Percentiles rank a stretch among this genome's conserved stretches.
Evolutionary conservation across 1,140 invertebrate genomes (phyloP).

Genomic region (Tribolium madens): DNA sequence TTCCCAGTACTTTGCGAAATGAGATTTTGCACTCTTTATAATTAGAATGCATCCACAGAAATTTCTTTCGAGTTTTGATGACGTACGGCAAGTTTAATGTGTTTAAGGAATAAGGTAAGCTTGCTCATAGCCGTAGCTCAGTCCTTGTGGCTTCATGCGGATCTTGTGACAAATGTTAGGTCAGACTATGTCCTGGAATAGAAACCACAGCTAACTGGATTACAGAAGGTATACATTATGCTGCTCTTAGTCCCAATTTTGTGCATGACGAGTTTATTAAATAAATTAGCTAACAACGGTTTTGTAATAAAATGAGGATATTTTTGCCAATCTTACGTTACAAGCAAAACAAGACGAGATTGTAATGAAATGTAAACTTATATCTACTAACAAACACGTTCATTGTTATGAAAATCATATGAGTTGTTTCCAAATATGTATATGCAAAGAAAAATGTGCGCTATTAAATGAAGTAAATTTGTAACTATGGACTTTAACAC

Average conservation of each 20-base stretch:
- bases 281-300: slow-evolving; percentile 50
- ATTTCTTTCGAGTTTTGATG: neutral
- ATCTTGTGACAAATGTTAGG: slow-evolving; percentile 58
- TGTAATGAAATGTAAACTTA: no score
- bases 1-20: no score
- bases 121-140: slow-evolving; percentile 22
- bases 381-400: no score
- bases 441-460: no score
- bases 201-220: slow-evolving; percentile 56
- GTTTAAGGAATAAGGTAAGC: slow-evolving; percentile 43
- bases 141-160: slow-evolving; percentile 41
- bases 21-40: neutral
- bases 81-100: slow-evolving; percentile 25
- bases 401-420: no score
- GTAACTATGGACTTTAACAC: no score
- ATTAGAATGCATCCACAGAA: neutral
- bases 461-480: no score
- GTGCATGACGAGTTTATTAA: slow-evolving; percentile 61
- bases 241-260: slow-evolving; percentile 53
- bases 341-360: no score
- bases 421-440: no score
- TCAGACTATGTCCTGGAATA: slow-evolving; percentile 53
- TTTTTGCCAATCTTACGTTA: neutral
- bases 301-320: neutral
- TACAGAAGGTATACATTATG: slow-evolving; percentile 54